Conservation (phyloP, 2,888 invertebrate species). For the Drosophila phalerata region DNA sequence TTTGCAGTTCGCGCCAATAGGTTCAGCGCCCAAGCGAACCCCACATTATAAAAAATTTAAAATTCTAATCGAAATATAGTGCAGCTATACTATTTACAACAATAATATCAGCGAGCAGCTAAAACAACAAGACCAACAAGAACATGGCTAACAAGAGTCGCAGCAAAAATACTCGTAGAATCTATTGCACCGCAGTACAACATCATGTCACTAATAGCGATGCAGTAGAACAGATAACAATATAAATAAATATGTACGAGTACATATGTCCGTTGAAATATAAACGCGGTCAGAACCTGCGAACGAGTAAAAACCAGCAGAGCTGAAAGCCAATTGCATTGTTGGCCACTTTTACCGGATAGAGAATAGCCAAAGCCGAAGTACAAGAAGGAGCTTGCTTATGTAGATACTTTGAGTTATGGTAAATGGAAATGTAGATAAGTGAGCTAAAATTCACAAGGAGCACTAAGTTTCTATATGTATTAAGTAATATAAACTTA, state of each 20-base stretch:
- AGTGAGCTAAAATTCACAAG: too few relatives aligned
- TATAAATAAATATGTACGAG: constrained; percentile 4
- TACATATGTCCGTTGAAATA: constrained; percentile 28
- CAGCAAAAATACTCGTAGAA: constrained; percentile 61
- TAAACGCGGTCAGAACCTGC: constrained; percentile 35
- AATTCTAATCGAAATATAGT: constrained; percentile 79
- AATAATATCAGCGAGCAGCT: neutral
- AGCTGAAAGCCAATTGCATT: constrained; percentile 60
- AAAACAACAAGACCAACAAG: constrained; percentile 29
- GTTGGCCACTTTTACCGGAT: constrained; percentile 31
- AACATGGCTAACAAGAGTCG: constrained; percentile 13
- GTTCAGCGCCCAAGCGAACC: constrained; percentile 45
- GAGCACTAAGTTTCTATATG: too few relatives aligned
- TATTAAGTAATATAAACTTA: too few relatives aligned
- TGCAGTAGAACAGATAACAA: constrained; percentile 66
- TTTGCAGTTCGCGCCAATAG: neutral
- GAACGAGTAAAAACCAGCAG: constrained; percentile 14
- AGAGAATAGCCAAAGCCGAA: neutral
- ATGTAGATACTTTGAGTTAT: too few relatives aligned
- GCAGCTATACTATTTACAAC: constrained; percentile 41
- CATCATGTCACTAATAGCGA: constrained; percentile 54
- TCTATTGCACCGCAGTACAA: constrained; percentile 35
- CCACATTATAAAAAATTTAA: constrained; percentile 74
- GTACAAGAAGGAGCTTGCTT: neutral
- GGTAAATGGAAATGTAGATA: too few relatives aligned